Evolutionary conservation across 2,888 invertebrate genomes (phyloP), one percentile per base, ranked within the genome.

Genomic region (Lacanobia oleracea): DNA sequence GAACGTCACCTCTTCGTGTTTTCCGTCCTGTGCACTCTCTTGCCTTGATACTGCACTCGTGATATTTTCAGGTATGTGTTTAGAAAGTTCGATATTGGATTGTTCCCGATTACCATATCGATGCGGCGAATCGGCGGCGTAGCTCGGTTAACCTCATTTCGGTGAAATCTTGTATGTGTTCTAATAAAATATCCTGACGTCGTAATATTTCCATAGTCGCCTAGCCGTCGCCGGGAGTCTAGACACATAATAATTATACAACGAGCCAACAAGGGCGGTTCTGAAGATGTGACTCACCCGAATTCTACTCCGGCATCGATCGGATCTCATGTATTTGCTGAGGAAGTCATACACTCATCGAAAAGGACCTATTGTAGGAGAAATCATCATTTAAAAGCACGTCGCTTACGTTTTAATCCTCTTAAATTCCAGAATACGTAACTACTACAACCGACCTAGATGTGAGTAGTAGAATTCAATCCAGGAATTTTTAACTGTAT

Each of bases 231-330:
- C 95, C 95, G 86, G 85, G 87, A 91, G 95, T 94, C 95, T 95
- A 95, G 95, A 95, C 95, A 92, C 90, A 93, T 91, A 91, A 94
- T 93, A 93, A 94, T 95, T 93, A 93, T 93, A 93, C 90, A 91
- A 90, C 88, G 91, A 92, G 93, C 93, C 92, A 94, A 93, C 92
- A 90, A 89, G 93, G 93, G 93, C 91, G 93, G 91, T 92, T 91
- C 92, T 92, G 90, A 89, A 91, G 91, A 91, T 90, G 91, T 95
- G 95, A 95, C 90, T 95, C 94, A 94, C 89, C 90, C 91, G 88
- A 92, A 91, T 91, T 89, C 89, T 90, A 92, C 91, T 92, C 88
- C 87, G 81, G 87, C 91, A 94, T 94, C 94, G 95, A 94, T 94
- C 94, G 91, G 87, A 89, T 92, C 91, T 89, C 90, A 86, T 88